Evolutionary conservation across 2,888 invertebrate species (phyloP), one percentile per base, ranked within the genome.

Genomic region (Melanotus villosus): DNA sequence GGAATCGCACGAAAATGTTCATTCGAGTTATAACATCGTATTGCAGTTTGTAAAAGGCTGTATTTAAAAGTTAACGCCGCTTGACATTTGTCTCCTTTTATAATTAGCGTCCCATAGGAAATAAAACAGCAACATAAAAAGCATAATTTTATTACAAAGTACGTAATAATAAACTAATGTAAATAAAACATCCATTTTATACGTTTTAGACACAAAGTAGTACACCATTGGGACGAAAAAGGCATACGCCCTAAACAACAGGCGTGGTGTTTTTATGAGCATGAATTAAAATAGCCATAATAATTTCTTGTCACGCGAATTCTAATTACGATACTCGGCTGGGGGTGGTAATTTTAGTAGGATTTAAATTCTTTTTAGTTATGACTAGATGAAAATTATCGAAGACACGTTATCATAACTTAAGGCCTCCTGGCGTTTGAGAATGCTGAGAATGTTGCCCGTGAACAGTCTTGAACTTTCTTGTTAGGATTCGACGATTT

Each of bases 401-500:
- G 47, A 12, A 41, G 47, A 21, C 23, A 16, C 41, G 19, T 23
- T 12, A 23, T 12, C 3, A 16, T 50, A n/a, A 52, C n/a, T n/a
- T n/a, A 9, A 32, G 18, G 12, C 14, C 2, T 6, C 5, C 18
- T 52, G 12, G 47, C 14, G 21, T 21, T 12, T 47, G 52, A 9
- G 52, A 32, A 34, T 32, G 32, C 23, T 47, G 52, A n/a, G 52
- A 32, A 34, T 52, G 52, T 10, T 52, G 30, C 6, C 84, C 84
- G 73, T 86, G 85, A 16, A 86, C 82, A 3, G 86, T 86, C 78
- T 85, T 86, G 78, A 85, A 86, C 73, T 82, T 82, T 71, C 86
- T 80, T 18, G 84, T 84, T 16, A 86, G 77, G 19, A 85, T 77
- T 38, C 84, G 78, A 54, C 84, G 80, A 70, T 81, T 85, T 72